Conservation (phyloP, 2,888 invertebrate species). For the Napeogenes sylphis region DNA sequence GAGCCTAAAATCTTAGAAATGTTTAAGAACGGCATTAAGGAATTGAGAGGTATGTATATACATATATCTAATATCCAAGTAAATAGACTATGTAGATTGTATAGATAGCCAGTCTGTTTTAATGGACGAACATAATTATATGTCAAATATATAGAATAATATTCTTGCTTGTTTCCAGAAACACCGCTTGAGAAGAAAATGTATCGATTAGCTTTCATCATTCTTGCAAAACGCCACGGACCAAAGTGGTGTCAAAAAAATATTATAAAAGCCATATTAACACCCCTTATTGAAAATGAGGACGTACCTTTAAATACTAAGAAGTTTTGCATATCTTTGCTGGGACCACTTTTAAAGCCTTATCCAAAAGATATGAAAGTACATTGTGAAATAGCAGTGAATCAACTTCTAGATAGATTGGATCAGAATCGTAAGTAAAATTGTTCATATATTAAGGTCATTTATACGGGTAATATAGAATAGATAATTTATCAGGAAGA, state of each 20-base stretch:
- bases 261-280: constrained; percentile 55
- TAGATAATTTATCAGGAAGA: not conserved
- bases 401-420: constrained; percentile 53
- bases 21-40: constrained; percentile 49
- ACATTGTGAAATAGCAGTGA: constrained; percentile 58
- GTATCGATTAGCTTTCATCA: constrained; percentile 54
- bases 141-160: constrained; percentile 5
- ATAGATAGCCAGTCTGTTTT: not conserved
- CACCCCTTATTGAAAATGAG: constrained; percentile 56
- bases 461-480: not conserved
- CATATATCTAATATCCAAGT: not conserved
- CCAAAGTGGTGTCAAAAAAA: constrained; percentile 65
- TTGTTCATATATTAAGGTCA: not conserved
- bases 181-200: constrained; percentile 51
- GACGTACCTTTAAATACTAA: constrained; percentile 41
- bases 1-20: constrained; percentile 60
- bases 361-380: constrained; percentile 66
- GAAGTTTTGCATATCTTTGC: constrained; percentile 53
- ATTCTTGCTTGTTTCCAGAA: constrained; percentile 42
- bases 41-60: constrained; percentile 49
- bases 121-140: constrained; percentile 5
- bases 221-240: constrained; percentile 65
- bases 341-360: constrained; percentile 65
- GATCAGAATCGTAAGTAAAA: constrained; percentile 54
- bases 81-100: not conserved